Conservation (phyloP, 1,140 invertebrate genomes). For the Bilobella aurantiaca region DNA sequence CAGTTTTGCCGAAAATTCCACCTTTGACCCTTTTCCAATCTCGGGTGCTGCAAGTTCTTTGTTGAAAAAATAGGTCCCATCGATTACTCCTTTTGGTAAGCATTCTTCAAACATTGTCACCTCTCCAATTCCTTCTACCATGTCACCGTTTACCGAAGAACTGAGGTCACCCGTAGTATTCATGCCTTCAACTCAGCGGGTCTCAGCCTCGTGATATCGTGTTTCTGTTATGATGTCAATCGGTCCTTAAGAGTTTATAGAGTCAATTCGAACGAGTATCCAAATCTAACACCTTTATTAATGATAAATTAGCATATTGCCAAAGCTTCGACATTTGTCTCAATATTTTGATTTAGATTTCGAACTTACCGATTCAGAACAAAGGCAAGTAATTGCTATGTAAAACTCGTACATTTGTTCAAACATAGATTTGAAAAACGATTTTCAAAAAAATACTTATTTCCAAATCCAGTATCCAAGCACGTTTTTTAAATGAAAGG, state of each 20-base stretch:
- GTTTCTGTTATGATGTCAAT: background rate
- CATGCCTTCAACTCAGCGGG: background rate
- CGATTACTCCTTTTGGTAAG: conserved; percentile 16
- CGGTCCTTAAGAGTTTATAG: background rate
- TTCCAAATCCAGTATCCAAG: too few species aligned
- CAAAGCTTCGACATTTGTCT: too few species aligned
- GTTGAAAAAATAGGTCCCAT: conserved; percentile 15
- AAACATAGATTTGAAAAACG: too few species aligned
- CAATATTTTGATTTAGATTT: too few species aligned
- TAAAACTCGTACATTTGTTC: too few species aligned
- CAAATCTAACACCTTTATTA: background rate
- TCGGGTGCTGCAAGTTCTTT: background rate
- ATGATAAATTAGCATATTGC: too few species aligned
- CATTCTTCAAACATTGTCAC: conserved; percentile 11
- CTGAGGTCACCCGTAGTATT: too few species aligned
- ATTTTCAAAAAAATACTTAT: too few species aligned
- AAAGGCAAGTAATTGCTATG: too few species aligned
- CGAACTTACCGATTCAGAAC: too few species aligned
- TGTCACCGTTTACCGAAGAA: background rate
- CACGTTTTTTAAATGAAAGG: too few species aligned
- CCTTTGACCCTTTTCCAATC: background rate
- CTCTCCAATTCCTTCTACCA: background rate
- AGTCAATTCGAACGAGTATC: background rate
- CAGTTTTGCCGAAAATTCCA: conserved; percentile 8
- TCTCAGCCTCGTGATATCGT: background rate